Base-by-base conservation (phyloP, 2,113 vertebrate species). In the Odontophorus gujanensis region DNA sequence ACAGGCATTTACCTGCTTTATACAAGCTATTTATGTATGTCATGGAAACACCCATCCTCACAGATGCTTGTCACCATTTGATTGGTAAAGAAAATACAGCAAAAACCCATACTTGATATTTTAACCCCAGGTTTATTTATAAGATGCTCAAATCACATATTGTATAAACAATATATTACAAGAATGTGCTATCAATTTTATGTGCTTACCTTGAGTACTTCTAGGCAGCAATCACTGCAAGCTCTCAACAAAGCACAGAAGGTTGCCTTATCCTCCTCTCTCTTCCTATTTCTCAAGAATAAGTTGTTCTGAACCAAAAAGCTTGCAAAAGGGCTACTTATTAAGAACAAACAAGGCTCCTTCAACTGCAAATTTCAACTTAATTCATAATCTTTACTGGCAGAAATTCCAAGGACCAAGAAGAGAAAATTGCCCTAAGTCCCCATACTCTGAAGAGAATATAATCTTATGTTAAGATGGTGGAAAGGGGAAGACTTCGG, bases 211-310 rank as follows among this genome's bases (percentile, higher is more conserved):
- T 83, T 80, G 67, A 81, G 50, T 8, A 55, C 6, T 76, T 69
- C 48, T 55, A 74, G 32, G n/a, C 45, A 92, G 62, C 21, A 67
- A 38, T 12, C 6, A 76, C 8, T 45, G 24, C 19, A 65, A 85
- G n/a, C 58, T 51, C 20, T 47, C 73, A 78, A 53, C 0, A 16
- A 69, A 72, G 43, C 50, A 82, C n/a, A 50, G 65, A 38, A 89
- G 78, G 32, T 17, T 55, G 11, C 69, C 36, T 55, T 13, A 3
- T 0, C 1, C 2, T 24, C 10, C 3, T 5, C 1, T 5, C 1
- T 30, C 6, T 67, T 69, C 50, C 51, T 53, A 72, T 13, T 71
- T 75, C 74, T 77, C 28, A 65, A 5, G 38, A 85, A 78, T 16
- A 0, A 87, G 18, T 48, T 77, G 14, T 69, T 81, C 61, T 83